phyloP scores from a whole-genome alignment of 2,113 vertebrate genomes.

The Rhodinocichla rosea region DNA sequence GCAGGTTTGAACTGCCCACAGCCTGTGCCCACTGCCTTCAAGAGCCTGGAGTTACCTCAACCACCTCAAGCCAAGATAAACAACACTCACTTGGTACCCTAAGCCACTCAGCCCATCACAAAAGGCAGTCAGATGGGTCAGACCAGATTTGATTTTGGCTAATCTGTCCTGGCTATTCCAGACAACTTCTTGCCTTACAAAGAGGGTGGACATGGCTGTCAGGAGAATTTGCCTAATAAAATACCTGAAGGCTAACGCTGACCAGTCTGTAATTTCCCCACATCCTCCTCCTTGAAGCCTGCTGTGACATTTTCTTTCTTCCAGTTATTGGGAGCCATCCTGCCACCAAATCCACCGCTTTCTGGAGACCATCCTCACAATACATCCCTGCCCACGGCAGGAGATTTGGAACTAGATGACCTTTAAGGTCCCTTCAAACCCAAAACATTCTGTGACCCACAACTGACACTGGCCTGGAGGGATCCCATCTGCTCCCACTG shows the following conservation, averaged over 20 bases:
- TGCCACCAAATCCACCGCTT: not conserved
- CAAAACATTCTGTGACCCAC: not conserved
- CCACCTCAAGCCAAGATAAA: not conserved
- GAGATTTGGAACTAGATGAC: not conserved
- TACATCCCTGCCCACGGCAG: rapidly evolving
- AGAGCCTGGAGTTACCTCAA: not conserved
- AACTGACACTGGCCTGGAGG: too few relatives aligned
- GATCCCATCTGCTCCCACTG: not conserved
- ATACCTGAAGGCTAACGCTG: not conserved
- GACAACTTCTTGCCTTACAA: not conserved
- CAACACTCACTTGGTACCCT: not conserved
- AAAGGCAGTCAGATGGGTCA: not conserved
- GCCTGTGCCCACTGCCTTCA: not conserved
- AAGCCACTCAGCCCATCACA: not conserved
- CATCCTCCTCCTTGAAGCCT: not conserved
- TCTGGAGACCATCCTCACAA: not conserved
- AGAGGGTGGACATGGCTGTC: not conserved
- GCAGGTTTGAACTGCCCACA: not conserved
- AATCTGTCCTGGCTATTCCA: not conserved
- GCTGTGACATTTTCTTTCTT: not conserved
- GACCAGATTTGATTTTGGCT: not conserved
- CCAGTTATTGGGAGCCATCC: not conserved
- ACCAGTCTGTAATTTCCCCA: not conserved
- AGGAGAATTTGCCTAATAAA: not conserved
- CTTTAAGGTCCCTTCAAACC: not conserved